A percentile compares a stretch with the other conserved stretches of the same genome.
These are phyloP conservation scores for Oryzias melastigma DNA, from an alignment of 2,113 vertebrate genomes.

Conservation along the genomic window DNA sequence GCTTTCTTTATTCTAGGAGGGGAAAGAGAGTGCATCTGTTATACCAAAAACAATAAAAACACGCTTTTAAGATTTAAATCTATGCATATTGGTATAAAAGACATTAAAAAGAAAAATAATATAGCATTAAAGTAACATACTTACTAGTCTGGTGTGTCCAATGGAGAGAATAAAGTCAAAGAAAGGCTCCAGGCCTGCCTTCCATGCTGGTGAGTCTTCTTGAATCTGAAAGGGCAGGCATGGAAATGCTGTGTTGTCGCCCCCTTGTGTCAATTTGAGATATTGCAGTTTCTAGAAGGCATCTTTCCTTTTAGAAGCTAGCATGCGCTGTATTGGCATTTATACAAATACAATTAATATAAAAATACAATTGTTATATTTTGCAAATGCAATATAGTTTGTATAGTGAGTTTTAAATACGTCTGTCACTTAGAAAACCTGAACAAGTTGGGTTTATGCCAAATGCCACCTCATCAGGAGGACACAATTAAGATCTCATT, in stretches of 20 bases:
- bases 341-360: no score
- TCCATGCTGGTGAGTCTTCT: conserved; percentile 87
- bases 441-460: conserved; percentile 5
- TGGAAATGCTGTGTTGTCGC: conserved; percentile 1
- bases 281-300: conserved; percentile 14
- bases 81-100: no score
- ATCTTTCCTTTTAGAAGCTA: neutral
- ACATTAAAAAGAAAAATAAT: neutral
- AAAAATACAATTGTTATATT: no score
- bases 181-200: conserved; percentile 90
- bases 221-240: conserved; percentile 78
- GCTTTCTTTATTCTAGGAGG: conserved; percentile 87
- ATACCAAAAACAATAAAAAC: no score
- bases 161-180: conserved; percentile 96
- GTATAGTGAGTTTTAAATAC: neutral
- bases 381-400: neutral
- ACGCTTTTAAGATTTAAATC: no score
- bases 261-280: conserved; percentile 11
- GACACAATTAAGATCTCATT: conserved; percentile 7
- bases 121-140: conserved; percentile 17
- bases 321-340: neutral
- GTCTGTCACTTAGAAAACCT: neutral
- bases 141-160: conserved; percentile 85
- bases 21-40: neutral
- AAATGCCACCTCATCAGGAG: conserved; percentile 66